Evolutionary conservation across 2,797 vertebrate genomes (phyloP).

Genomic region (Myiothlypis coronata): DNA sequence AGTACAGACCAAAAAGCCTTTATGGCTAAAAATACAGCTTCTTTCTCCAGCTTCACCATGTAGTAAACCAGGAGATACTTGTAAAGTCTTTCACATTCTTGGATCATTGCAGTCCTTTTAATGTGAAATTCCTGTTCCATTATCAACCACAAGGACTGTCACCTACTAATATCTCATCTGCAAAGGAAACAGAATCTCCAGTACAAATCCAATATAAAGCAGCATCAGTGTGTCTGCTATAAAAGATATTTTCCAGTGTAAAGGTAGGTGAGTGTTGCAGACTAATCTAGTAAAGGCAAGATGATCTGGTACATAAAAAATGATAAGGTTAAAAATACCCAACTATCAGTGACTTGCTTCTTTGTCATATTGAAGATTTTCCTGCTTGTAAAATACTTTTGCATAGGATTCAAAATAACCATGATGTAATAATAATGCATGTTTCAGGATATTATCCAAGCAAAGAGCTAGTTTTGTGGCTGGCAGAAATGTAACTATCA

Average conservation of each 20-base stretch:
- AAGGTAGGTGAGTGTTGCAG: neutral
- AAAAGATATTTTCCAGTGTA: neutral
- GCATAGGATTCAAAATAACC: neutral
- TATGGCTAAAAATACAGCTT: neutral
- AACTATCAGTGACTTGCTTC: neutral
- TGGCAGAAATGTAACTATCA: neutral
- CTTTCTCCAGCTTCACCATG: neutral
- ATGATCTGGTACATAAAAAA: neutral
- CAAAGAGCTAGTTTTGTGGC: neutral
- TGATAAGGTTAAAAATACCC: rapidly evolving
- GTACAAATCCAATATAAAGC: neutral
- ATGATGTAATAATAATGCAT: neutral
- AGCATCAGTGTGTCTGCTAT: neutral
- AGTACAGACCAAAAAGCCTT: neutral
- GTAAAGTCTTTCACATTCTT: neutral
- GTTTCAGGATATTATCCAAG: neutral
- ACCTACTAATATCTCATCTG: neutral
- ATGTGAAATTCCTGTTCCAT: neutral
- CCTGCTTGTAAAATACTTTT: neutral
- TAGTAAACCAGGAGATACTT: neutral
- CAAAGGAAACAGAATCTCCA: neutral
- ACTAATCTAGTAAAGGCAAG: neutral
- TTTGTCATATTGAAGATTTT: neutral
- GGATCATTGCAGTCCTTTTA: neutral
- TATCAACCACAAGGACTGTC: neutral